Evolutionary conservation across 2,888 invertebrate species (phyloP), one percentile per base, ranked within the genome.

Genomic region (Coelopa pilipes): DNA sequence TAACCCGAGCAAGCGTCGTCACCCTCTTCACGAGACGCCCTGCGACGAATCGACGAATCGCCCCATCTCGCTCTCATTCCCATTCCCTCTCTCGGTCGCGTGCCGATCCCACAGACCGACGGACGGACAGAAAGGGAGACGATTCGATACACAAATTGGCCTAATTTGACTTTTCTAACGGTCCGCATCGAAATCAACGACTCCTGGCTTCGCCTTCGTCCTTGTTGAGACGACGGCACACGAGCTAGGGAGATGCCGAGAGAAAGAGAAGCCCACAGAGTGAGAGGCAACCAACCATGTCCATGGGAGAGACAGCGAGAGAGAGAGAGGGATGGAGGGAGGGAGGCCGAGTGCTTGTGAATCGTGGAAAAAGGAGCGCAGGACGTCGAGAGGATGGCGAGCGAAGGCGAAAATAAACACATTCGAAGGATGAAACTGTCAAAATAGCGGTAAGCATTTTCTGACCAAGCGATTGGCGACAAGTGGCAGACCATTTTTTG

Each of bases 161-260:
- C 78, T 80, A 79, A 79, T 79, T 79, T 80, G 80, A 79, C 80
- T 79, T 79, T 80, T 79, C 77, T 78, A 78, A 75, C 78, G 77
- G 69, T 59, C 76, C 75, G 76, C 72, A 65, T 71, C 71, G 71
- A 71, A 49, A 71, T 71, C 71, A 65, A 71, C 63, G 71, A 45
- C 71, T 71, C 45, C 50, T 60, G 45, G 4, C 7, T 34, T 53
- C 21, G 65, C 34, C 7, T 34, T 53, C 21, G 65, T 71, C 55
- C 71, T 65, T 65, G 55, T 65, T 65, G 71, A 71, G 53, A 19
- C 34, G 15, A n/a, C n/a, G 19, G 49, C 49, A 65, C 47, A 10
- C 49, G 21, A 55, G 59, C 60, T 47, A 19, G 57, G 17, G 24
- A 45, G 34, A 63, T 45, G 45, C 7, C 55, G 13, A 34, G 45